Percentiles rank a stretch among this genome's conserved stretches.
Evolutionary conservation across 2,888 invertebrate genomes (phyloP).

Genomic region (Steinernema hermaphroditum): DNA sequence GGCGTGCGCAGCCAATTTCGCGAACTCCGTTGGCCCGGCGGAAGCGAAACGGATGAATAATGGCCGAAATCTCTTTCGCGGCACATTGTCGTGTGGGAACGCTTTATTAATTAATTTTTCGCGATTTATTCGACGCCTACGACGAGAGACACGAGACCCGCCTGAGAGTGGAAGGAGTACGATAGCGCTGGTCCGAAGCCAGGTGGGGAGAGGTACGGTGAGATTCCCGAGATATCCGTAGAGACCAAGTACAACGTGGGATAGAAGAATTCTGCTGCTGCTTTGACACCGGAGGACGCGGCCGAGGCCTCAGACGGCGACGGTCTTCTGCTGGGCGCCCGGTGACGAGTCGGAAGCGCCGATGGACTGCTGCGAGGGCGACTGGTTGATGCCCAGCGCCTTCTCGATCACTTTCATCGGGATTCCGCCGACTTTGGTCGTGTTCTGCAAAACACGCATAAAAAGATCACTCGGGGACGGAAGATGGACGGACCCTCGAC

Average conservation of each 20-base stretch:
- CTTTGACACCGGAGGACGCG: conserved; percentile 15
- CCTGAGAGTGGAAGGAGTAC: not conserved
- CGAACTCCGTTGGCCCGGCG: not conserved
- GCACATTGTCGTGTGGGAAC: not conserved
- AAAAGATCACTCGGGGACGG: not conserved
- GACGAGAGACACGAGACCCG: conserved; percentile 2
- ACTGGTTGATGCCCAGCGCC: conserved; percentile 33
- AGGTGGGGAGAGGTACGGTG: not conserved
- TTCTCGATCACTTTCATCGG: conserved; percentile 44
- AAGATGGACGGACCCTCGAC: conserved; percentile 24
- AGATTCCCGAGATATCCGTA: conserved; percentile 6
- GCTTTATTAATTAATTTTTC: conserved; percentile 2
- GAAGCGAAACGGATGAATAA: not conserved
- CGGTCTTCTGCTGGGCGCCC: not conserved
- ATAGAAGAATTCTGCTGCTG: not conserved
- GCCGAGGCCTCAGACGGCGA: conserved; percentile 6
- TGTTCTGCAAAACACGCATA: conserved; percentile 13
- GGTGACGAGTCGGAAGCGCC: not conserved
- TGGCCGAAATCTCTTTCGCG: not conserved
- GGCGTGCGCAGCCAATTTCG: conserved; percentile 9
- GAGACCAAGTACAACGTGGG: conserved; percentile 8
- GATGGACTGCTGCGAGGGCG: conserved; percentile 42
- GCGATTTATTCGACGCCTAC: not conserved
- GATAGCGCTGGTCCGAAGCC: too few species aligned
- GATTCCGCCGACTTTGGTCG: conserved; percentile 43